Conservation (phyloP, 2,113 vertebrate species). For the Gavialis gangeticus region DNA sequence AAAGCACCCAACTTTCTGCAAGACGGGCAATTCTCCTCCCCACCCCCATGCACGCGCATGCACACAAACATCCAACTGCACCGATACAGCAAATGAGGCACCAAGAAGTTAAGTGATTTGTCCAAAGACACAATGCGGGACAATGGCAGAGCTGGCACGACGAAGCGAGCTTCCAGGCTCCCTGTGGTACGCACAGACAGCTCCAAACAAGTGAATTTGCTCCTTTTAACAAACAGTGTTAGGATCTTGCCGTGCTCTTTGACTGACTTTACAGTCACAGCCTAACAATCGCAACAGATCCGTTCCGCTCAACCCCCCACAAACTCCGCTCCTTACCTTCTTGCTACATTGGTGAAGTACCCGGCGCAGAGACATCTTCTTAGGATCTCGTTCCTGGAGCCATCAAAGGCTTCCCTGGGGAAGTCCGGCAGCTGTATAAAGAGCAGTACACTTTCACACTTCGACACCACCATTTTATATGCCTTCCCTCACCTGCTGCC, state of each 20-base stretch:
- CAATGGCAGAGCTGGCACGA: not conserved
- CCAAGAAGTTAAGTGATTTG: not conserved
- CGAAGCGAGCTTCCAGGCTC: not conserved
- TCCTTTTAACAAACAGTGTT: not conserved
- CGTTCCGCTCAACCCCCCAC: not conserved
- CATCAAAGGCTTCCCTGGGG: constrained; percentile 87
- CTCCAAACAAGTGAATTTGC: not conserved
- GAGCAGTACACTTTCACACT: not conserved
- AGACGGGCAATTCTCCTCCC: not conserved
- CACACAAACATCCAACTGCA: not conserved
- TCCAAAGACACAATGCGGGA: not conserved
- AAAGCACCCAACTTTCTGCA: not conserved
- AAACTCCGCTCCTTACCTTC: constrained; percentile 80
- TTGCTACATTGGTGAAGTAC: constrained; percentile 94
- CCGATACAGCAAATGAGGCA: not conserved
- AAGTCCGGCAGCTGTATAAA: constrained; percentile 87
- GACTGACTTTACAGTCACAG: not conserved
- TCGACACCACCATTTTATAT: not conserved
- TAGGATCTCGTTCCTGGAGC: constrained; percentile 89
- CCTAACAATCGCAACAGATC: rapidly evolving
- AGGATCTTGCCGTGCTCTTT: not conserved
- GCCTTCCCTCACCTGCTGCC: not conserved
- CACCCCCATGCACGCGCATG: not conserved
- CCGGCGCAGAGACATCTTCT: constrained; percentile 92
- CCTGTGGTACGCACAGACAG: not conserved